Evolutionary conservation across 2,797 vertebrate genomes (phyloP).

Genomic region (Betta splendens): DNA sequence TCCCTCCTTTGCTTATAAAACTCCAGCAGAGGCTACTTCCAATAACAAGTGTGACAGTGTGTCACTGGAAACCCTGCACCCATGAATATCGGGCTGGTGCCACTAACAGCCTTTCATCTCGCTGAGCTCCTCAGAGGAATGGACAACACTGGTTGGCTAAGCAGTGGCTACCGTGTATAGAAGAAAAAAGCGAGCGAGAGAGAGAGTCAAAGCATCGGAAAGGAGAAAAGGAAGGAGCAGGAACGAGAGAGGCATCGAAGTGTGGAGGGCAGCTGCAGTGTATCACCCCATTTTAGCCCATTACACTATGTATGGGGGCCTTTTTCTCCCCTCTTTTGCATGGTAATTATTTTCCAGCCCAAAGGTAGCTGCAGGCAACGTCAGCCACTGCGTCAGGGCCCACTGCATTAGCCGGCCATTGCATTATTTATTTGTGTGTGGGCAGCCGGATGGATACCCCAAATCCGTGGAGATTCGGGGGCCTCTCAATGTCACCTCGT

Average conservation of each 20-base stretch:
- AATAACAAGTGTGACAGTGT: constrained; percentile 49
- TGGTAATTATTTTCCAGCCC: constrained; percentile 88
- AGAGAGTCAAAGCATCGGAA: constrained; percentile 46
- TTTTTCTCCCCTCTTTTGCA: constrained; percentile 76
- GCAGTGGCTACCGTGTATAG: constrained; percentile 49
- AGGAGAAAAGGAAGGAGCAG: constrained; percentile 44
- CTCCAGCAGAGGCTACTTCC: constrained; percentile 13
- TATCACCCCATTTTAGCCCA: constrained; percentile 81
- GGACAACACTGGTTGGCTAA: constrained; percentile 47
- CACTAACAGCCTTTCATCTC: constrained; percentile 60
- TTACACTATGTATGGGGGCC: constrained; percentile 77
- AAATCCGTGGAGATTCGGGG: constrained; percentile 73
- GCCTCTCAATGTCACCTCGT: constrained; percentile 80
- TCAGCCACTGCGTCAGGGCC: constrained; percentile 81
- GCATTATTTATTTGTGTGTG: constrained; percentile 85
- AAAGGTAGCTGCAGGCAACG: constrained; percentile 85
- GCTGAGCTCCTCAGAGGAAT: constrained; percentile 52
- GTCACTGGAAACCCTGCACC: constrained; percentile 40
- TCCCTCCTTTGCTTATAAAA: constrained; percentile 15
- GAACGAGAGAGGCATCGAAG: constrained; percentile 59
- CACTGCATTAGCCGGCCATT: constrained; percentile 84
- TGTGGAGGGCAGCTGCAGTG: constrained; percentile 81
- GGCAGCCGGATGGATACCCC: constrained; percentile 80
- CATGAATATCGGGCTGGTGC: constrained; percentile 45
- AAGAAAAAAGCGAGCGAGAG: constrained; percentile 21